These are phyloP conservation scores for Achatina immaculata DNA, from an alignment of 1,140 invertebrate genomes.

Conservation along the genomic window DNA sequence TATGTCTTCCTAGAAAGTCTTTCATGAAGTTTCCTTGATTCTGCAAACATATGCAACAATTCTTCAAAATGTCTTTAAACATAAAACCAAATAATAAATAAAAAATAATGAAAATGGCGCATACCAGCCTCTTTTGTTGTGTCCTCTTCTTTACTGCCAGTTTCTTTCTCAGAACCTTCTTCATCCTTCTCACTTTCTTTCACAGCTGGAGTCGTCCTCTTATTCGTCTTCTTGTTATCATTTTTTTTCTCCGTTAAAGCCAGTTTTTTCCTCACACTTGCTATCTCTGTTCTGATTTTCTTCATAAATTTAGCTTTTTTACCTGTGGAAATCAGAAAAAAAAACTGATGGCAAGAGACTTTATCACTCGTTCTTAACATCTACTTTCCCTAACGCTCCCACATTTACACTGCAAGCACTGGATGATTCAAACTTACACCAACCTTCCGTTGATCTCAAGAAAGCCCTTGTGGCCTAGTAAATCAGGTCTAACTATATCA, in stretches of 20 bases:
- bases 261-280: slow-evolving; percentile 68
- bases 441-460: no score
- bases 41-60: no score
- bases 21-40: no score
- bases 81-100: not conserved
- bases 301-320: slow-evolving; percentile 63
- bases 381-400: no score
- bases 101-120: not conserved
- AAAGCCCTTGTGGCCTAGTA: no score
- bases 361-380: not conserved
- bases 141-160: slow-evolving; percentile 2
- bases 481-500: no score
- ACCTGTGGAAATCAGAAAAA: slow-evolving; percentile 47
- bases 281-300: slow-evolving; percentile 68
- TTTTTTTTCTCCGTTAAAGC: slow-evolving; percentile 68
- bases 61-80: no score
- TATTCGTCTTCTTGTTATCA: slow-evolving; percentile 47
- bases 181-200: slow-evolving; percentile 20
- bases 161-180: not conserved
- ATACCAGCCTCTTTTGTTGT: slow-evolving; percentile 20
- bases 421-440: no score
- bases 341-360: not conserved
- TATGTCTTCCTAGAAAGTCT: no score
- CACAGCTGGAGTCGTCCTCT: not conserved
- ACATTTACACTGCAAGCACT: no score